Base-by-base conservation (phyloP, 2,797 vertebrate species). In the Cryptoprocta ferox region DNA sequence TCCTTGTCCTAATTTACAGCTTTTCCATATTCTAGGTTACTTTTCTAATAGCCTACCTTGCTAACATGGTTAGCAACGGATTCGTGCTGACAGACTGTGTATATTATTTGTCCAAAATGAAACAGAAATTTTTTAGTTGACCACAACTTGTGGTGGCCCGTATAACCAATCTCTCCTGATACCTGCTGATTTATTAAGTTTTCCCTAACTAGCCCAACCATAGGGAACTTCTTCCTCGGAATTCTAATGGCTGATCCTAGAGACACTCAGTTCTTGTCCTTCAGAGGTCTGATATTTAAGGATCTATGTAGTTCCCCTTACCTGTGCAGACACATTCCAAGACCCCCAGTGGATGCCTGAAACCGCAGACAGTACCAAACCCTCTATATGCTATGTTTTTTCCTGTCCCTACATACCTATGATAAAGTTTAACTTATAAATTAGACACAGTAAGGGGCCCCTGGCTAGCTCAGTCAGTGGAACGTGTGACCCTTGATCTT, bases 11-110 rank as follows among this genome's bases (percentile, higher is more conserved):
- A 19, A 90, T 71, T 59, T 76, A 86, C 10, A 93, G 91, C 53
- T 50, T 84, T 63, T 73, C 75, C 45, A 42, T 71, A 94, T 78
- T 93, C 95, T 37, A 59, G 71, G 76, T 97, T 96, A 85, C 83
- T 83, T 94, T 92, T 76, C 97, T 89, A 88, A 93, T 50, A 81
- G 45, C 28, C 37, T 83, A 59, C 30, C 76, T 73, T 39, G 32
- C 32, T 95, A 96, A 97, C 39, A 6, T 76, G 48, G 61, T 86
- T 87, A 95, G 92, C 85, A 89, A 93, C 56, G 79, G 82, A 32
- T 66, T 88, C 61, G 87, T 91, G 68, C 66, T 95, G 61, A 37
- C 32, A 59, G n/a, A 53, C 89, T 79, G 59, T 86, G 70, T 86
- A 76, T 14, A 66, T 82, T 63, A 50, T 37, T 70, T 16, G 79